phyloP scores from a whole-genome alignment of 2,888 invertebrate genomes.

The Drosophila testacea region DNA sequence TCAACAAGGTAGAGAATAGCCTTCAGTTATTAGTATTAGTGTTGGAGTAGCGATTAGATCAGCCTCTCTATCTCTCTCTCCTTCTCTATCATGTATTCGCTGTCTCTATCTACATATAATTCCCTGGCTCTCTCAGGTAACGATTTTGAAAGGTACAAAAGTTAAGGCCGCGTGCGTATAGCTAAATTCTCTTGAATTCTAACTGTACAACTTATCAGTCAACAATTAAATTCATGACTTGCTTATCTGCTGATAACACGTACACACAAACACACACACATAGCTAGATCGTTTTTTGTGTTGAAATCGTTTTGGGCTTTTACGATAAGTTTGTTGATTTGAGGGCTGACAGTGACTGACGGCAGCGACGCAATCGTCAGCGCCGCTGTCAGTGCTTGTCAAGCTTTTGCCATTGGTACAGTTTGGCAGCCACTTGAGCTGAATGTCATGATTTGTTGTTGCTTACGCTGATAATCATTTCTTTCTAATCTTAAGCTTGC shows the following conservation, averaged over 20 bases:
- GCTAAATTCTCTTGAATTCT: constrained; percentile 23
- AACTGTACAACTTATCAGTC: constrained; percentile 67
- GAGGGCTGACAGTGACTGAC: constrained; percentile 35
- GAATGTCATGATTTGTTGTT: constrained; percentile 42
- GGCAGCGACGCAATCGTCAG: constrained; percentile 15
- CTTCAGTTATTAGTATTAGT: constrained; percentile 16
- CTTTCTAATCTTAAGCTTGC: constrained; percentile 52
- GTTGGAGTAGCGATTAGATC: constrained; percentile 63
- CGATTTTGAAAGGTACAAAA: constrained; percentile 50
- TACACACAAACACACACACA: constrained; percentile 9
- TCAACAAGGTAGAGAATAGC: constrained; percentile 31
- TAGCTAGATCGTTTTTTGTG: constrained; percentile 6
- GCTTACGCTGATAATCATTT: constrained; percentile 28
- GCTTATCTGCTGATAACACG: constrained; percentile 70
- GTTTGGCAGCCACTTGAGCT: constrained; percentile 45
- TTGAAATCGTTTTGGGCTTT: constrained; percentile 28
- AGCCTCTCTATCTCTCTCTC: constrained; percentile 26
- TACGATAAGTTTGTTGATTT: constrained; percentile 50
- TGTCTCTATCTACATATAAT: not conserved
- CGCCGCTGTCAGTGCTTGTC: constrained; percentile 20
- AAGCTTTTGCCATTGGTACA: constrained; percentile 22
- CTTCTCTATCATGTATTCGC: not conserved
- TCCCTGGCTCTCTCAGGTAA: constrained; percentile 5
- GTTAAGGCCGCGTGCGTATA: constrained; percentile 52
- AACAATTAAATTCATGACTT: constrained; percentile 54